phyloP scores from a whole-genome alignment of 2,113 vertebrate genomes.

The Saimiri boliviensis region DNA sequence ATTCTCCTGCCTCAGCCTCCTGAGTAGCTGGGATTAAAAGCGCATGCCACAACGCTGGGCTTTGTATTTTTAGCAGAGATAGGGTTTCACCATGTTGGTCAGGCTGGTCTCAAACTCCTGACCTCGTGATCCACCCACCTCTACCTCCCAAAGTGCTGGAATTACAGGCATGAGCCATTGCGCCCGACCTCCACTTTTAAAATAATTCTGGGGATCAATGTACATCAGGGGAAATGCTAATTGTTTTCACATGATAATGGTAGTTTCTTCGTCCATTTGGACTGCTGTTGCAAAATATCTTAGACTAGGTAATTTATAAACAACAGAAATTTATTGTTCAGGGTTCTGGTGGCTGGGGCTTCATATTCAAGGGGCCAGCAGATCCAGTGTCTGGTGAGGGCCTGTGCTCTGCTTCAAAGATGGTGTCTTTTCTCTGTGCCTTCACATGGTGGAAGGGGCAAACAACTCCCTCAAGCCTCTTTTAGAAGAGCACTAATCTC shows the following conservation, averaged over 20 bases:
- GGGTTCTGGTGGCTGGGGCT: neutral
- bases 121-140: no score
- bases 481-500: neutral
- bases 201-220: neutral
- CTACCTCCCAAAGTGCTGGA: no score
- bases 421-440: accelerated
- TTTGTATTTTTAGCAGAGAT: no score
- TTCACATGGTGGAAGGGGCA: neutral
- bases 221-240: neutral
- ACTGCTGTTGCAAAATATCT: neutral
- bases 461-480: neutral
- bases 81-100: no score
- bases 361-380: no score
- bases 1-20: no score
- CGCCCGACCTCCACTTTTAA: neutral
- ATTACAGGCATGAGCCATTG: no score
- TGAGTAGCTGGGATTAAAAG: no score
- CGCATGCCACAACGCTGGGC: no score
- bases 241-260: neutral
- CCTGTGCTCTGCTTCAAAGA: neutral
- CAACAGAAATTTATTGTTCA: neutral
- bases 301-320: neutral
- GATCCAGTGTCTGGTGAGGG: neutral
- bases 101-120: no score
- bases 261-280: neutral